Base-by-base conservation (phyloP, 37 sponge, comb jelly and placozoan genomes). In the Beroe ovata region DNA sequence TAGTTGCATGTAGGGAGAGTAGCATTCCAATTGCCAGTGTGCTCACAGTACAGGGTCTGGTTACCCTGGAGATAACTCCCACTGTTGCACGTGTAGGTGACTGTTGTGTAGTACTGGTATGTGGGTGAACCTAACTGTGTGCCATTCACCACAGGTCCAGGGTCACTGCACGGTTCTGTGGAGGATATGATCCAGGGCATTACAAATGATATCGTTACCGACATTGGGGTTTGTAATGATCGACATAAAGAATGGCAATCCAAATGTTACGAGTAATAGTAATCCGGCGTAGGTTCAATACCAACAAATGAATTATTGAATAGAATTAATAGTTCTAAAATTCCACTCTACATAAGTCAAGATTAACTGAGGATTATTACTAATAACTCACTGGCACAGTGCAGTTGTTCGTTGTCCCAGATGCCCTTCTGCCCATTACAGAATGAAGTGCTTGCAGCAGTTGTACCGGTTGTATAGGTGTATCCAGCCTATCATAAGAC, bases 91-190 rank as follows among this genome's bases (percentile, higher is more conserved):
- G 69, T 11, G 35, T 66, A 66, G 8, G 25, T 66, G 35, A 66
- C 32, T 34, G 69, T 29, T 18, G 69, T 66, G 69, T 66, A 66
- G 69, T 66, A 66, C 32, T 66, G 25, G 69, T 34, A 66, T 25
- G 69, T 34, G 33, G 69, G 25, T 34, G 25, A 25, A 34, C 69
- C 69, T 6, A 30, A 30, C 36, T 14, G 25, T 18, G 69, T 66
- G 36, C 32, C 33, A 37, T 66, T 66, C 30, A 30, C 30, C 36
- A 66, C 69, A 32, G 36, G 1, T 26, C 69, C 69, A 34, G 69
- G 69, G 69, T 66, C 69, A 26, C 32, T 66, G 69, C 69, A 66
- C 35, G 36, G 32, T 37, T 66, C 69, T 66, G 69, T 34, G 35
- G 16, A 61, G 63, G 63, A 61, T 26, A 58, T 58, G 59, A n/a